phyloP scores from a whole-genome alignment of 2,888 invertebrate species.

The Neoascia interrupta region DNA sequence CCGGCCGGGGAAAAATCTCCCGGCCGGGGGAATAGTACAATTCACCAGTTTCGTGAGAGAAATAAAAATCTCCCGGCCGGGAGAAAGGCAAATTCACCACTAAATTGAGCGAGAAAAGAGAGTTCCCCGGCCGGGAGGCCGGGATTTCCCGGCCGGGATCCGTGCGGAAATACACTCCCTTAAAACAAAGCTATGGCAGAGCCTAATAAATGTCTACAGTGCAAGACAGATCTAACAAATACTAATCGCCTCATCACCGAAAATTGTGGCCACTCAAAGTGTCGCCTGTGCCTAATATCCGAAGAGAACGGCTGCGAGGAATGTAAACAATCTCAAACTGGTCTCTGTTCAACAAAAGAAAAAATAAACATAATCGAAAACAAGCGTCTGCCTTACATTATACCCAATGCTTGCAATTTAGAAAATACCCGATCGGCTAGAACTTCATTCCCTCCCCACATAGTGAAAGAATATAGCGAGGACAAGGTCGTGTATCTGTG shows the following conservation, averaged over 20 bases:
- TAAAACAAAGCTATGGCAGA: conserved; percentile 45
- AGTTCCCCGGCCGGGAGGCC: too few species aligned
- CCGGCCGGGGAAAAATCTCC: too few species aligned
- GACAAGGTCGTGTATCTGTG: conserved; percentile 80
- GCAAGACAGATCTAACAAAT: conserved; percentile 81
- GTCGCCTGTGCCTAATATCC: conserved; percentile 85
- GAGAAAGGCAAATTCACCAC: too few species aligned
- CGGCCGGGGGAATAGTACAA: too few species aligned
- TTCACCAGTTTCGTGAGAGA: too few species aligned
- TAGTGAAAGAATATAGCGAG: conserved; percentile 50
- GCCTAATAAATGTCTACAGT: conserved; percentile 81
- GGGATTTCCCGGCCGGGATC: too few species aligned
- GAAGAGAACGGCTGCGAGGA: conserved; percentile 84
- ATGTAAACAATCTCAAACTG: conserved; percentile 65
- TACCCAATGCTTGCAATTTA: too few species aligned
- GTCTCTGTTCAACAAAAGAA: not conserved
- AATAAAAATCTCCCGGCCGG: too few species aligned
- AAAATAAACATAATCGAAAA: conserved; percentile 26
- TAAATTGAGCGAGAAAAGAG: too few species aligned
- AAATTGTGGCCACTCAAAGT: conserved; percentile 88
- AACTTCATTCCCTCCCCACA: conserved; percentile 61
- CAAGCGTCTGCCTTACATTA: not conserved
- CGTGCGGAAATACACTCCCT: not conserved
- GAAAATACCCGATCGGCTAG: not conserved
- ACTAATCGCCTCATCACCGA: conserved; percentile 85